phyloP scores from a whole-genome alignment of 2,113 vertebrate species.

The Thomomys bottae region DNA sequence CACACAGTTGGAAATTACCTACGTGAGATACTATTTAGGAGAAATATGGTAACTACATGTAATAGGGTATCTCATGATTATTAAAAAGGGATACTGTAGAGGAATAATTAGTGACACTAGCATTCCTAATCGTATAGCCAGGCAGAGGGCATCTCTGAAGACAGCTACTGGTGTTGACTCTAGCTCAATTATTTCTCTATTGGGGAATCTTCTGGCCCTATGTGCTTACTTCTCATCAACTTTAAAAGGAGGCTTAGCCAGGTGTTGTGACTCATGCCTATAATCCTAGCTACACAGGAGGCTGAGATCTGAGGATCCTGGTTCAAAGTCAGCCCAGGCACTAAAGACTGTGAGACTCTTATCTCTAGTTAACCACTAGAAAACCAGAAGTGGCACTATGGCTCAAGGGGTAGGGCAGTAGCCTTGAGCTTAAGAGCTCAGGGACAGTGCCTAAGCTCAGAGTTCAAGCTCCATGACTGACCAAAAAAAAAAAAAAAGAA shows the following conservation, averaged over 20 bases:
- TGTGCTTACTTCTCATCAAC: background rate
- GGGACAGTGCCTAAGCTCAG: too few relatives aligned
- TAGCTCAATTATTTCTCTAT: background rate
- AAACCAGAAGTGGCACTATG: too few relatives aligned
- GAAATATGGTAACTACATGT: background rate
- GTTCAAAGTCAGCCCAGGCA: too few relatives aligned
- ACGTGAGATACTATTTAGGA: constrained; percentile 4
- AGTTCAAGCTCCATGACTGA: too few relatives aligned
- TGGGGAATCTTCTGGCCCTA: background rate
- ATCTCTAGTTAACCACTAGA: too few relatives aligned
- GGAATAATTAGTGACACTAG: background rate
- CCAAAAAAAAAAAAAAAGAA: too few relatives aligned
- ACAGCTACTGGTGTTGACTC: background rate
- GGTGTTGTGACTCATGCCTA: too few relatives aligned
- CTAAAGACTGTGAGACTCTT: too few relatives aligned
- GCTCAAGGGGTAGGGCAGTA: too few relatives aligned
- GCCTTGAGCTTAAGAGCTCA: too few relatives aligned
- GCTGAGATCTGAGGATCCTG: too few relatives aligned
- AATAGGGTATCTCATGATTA: background rate
- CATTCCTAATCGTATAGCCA: background rate
- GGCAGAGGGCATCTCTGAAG: background rate
- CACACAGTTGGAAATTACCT: background rate
- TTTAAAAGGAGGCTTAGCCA: background rate
- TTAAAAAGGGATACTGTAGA: constrained; percentile 19
- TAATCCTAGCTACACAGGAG: too few relatives aligned